Evolutionary conservation across 2,113 vertebrate species (phyloP).

Genomic region (Hipposideros armiger): DNA sequence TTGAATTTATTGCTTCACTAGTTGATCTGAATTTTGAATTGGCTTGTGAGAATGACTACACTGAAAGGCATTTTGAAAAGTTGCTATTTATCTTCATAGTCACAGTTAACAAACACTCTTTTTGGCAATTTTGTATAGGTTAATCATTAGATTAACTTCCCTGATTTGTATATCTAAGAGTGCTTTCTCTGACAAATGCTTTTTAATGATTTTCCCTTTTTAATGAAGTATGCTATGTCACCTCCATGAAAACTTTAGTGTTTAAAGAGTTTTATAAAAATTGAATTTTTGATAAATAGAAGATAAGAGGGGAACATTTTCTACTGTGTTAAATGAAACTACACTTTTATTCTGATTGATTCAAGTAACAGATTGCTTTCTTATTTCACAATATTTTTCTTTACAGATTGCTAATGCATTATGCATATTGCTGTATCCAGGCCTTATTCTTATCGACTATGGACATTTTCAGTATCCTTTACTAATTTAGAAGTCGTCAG

Average conservation of each 20-base stretch:
- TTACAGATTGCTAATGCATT: constrained; percentile 90
- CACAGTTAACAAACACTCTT: neutral
- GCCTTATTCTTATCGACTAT: constrained; percentile 96
- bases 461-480: constrained; percentile 99
- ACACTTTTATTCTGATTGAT: neutral
- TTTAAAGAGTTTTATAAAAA: constrained; percentile 41
- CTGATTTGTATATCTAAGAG: neutral
- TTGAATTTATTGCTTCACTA: constrained; percentile 28
- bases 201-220: constrained; percentile 31
- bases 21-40: constrained; percentile 14
- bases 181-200: constrained; percentile 17
- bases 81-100: neutral
- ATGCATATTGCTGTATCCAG: constrained; percentile 96
- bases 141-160: constrained; percentile 32
- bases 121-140: neutral
- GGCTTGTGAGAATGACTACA: neutral
- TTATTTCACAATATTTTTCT: constrained; percentile 30
- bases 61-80: neutral
- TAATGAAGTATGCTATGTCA: neutral
- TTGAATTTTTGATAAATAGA: constrained; percentile 16
- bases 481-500: constrained; percentile 16
- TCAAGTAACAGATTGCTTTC: neutral
- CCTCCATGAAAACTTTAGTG: neutral
- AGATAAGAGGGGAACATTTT: neutral
- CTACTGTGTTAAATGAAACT: neutral